Percentiles rank a stretch among this genome's conserved stretches.
phyloP scores from a whole-genome alignment of 1,140 invertebrate species.

The Dendrolimus punctatus region DNA sequence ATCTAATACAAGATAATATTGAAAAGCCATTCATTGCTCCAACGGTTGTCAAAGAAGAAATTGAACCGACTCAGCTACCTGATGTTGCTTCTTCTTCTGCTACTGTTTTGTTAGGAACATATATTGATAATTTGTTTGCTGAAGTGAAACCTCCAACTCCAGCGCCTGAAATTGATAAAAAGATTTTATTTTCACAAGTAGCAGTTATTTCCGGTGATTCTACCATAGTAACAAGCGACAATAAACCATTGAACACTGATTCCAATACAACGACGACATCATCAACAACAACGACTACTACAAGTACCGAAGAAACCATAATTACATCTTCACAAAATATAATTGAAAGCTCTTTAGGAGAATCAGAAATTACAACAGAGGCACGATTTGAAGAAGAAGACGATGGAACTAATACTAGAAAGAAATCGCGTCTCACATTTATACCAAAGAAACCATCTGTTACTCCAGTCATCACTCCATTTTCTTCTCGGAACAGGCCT shows the following conservation, averaged over 20 bases:
- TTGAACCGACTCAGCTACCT: constrained; percentile 77
- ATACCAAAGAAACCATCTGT: constrained; percentile 82
- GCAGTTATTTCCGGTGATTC: constrained; percentile 70
- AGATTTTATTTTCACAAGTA: constrained; percentile 68
- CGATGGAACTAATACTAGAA: constrained; percentile 71
- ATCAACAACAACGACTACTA: constrained; percentile 29
- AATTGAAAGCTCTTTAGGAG: constrained; percentile 80
- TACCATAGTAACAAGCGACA: constrained; percentile 57
- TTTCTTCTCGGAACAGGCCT: constrained; percentile 84
- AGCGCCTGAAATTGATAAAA: constrained; percentile 41
- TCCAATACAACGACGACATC: constrained; percentile 72
- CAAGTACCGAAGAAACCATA: constrained; percentile 44
- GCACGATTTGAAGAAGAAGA: constrained; percentile 67
- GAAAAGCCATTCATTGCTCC: constrained; percentile 69
- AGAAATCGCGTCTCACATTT: constrained; percentile 78
- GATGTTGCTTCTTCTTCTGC: constrained; percentile 78
- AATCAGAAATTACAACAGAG: constrained; percentile 70
- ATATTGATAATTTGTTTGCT: constrained; percentile 86
- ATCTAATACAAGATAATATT: constrained; percentile 68
- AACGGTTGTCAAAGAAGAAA: constrained; percentile 83
- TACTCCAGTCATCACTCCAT: constrained; percentile 86
- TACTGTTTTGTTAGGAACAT: constrained; percentile 85
- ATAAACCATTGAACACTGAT: constrained; percentile 71
- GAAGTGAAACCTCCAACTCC: constrained; percentile 66
- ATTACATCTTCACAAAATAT: constrained; percentile 76